Percentiles rank a stretch among this genome's conserved stretches.
phyloP scores from a whole-genome alignment of 2,797 vertebrate genomes.

The Rhadinocentrus ornatus region DNA sequence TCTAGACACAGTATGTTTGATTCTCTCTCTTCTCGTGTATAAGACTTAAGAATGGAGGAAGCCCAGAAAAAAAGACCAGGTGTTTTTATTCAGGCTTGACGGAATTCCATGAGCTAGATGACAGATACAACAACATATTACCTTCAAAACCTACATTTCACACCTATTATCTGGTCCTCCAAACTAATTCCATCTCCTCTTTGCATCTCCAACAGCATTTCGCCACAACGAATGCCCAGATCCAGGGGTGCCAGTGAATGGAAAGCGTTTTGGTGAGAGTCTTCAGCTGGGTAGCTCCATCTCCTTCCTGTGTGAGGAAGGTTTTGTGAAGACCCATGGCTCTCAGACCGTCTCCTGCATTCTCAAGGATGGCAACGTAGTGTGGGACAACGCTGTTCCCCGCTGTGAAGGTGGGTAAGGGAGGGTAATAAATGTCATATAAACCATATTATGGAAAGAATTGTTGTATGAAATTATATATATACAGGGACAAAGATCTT shows the following conservation, averaged over 20 bases:
- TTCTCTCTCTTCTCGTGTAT: background rate
- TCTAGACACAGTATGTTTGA: background rate
- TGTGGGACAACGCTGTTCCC: slow-evolving; percentile 95
- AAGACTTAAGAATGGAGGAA: background rate
- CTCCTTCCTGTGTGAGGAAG: slow-evolving; percentile 96
- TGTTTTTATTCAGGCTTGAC: background rate
- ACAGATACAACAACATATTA: background rate
- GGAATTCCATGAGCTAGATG: background rate
- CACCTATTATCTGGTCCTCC: background rate
- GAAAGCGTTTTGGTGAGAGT: slow-evolving; percentile 95
- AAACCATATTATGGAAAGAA: background rate
- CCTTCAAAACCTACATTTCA: background rate
- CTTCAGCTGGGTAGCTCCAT: slow-evolving; percentile 97
- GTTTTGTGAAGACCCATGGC: slow-evolving; percentile 95
- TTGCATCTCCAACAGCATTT: slow-evolving; percentile 83
- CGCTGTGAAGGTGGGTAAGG: slow-evolving; percentile 91
- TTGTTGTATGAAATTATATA: background rate
- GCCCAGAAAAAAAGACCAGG: too few species aligned
- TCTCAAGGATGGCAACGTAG: slow-evolving; percentile 95
- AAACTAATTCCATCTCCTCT: background rate
- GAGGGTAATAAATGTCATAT: background rate
- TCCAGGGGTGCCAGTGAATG: slow-evolving; percentile 95
- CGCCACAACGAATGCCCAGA: slow-evolving; percentile 98
- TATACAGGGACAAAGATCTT: background rate
- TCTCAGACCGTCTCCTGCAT: slow-evolving; percentile 95